phyloP scores from a whole-genome alignment of 2,113 vertebrate species.

The Bubo blakistoni region DNA sequence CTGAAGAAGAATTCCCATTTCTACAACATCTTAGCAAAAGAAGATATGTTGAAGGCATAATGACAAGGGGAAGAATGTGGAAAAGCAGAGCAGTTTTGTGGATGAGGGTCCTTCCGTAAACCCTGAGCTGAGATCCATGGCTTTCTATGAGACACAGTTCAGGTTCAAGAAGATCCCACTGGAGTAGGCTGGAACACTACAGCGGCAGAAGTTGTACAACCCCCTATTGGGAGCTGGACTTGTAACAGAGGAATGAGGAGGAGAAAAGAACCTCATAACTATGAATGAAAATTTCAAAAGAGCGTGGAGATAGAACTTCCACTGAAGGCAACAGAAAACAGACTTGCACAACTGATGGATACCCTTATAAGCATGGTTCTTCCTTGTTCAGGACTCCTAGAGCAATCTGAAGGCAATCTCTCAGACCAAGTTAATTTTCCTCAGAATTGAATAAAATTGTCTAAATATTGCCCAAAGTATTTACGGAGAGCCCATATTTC shows the following conservation, averaged over 20 bases:
- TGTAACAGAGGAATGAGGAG: neutral
- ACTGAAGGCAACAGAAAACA: neutral
- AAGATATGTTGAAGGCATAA: neutral
- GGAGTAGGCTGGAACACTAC: neutral
- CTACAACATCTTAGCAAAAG: neutral
- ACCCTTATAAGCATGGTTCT: neutral
- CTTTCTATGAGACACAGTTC: neutral
- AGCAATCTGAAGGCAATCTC: neutral
- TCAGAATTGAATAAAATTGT: neutral
- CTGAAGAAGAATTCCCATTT: neutral
- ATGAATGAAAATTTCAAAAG: neutral
- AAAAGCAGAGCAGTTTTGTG: neutral
- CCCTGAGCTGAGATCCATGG: neutral
- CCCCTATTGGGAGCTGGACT: neutral
- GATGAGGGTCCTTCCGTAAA: neutral
- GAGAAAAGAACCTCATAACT: neutral
- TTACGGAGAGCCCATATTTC: neutral
- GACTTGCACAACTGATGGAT: neutral
- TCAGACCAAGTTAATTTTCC: neutral
- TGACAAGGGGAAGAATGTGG: neutral
- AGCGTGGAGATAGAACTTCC: neutral
- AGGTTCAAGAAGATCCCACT: neutral
- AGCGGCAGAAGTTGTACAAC: neutral
- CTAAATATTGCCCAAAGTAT: neutral
- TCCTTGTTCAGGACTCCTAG: neutral